Conservation (phyloP, 2,888 invertebrate genomes). For the Muscina levida region DNA sequence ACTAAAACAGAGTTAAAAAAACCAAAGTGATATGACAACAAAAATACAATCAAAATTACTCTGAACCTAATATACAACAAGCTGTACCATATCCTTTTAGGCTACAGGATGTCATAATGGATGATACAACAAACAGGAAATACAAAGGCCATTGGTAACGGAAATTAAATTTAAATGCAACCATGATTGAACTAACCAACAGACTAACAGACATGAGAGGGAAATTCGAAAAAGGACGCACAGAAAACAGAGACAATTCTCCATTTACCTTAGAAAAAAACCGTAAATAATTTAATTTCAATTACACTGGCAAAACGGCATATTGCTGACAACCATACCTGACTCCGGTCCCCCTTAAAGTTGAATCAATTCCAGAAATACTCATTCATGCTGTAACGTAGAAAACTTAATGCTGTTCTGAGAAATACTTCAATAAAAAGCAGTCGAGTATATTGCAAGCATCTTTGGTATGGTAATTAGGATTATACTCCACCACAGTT, state of each 20-base stretch:
- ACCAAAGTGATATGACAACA: too few species aligned
- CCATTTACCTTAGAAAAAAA: too few species aligned
- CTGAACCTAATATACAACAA: too few species aligned
- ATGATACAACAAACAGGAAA: conserved; percentile 42
- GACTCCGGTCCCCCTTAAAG: neutral
- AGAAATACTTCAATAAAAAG: conserved; percentile 25
- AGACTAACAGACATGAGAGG: too few species aligned
- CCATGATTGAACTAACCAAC: conserved; percentile 8
- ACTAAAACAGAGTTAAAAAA: neutral
- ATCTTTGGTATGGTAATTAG: conserved; percentile 29
- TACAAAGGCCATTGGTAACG: conserved; percentile 60
- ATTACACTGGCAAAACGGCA: neutral
- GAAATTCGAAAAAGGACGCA: too few species aligned
- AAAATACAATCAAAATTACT: too few species aligned
- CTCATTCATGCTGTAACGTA: conserved; percentile 3
- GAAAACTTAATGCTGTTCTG: conserved; percentile 22
- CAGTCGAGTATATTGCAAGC: neutral
- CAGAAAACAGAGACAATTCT: too few species aligned
- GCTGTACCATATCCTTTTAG: too few species aligned
- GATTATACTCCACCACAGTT: neutral
- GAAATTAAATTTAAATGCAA: conserved; percentile 68
- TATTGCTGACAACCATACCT: neutral
- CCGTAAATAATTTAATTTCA: neutral
- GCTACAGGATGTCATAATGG: too few species aligned
- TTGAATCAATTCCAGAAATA: conserved; percentile 44